Percentiles rank a stretch among this genome's conserved stretches.
phyloP scores from a whole-genome alignment of 2,797 vertebrate species.

The Sebastes kiyomatsui region DNA sequence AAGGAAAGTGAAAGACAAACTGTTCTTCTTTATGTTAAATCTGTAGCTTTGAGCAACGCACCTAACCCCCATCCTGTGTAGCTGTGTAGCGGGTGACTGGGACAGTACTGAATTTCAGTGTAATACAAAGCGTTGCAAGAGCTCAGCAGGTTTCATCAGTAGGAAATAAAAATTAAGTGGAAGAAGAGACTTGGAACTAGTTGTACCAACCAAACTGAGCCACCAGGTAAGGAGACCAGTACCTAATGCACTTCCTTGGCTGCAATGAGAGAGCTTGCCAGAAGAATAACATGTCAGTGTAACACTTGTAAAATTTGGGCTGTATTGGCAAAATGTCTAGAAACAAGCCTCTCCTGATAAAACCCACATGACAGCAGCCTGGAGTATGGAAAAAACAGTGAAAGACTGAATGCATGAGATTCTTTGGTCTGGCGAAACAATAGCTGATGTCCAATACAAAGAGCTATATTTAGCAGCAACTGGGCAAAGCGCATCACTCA shows the following conservation, averaged over 20 bases:
- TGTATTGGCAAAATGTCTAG: neutral
- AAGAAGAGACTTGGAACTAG: neutral
- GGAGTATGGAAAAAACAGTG: conserved; percentile 2
- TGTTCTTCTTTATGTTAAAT: neutral
- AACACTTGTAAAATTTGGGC: neutral
- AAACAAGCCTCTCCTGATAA: conserved; percentile 29
- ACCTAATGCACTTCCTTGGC: neutral
- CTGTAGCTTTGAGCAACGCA: neutral
- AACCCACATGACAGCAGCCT: conserved; percentile 35
- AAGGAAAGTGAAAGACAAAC: neutral
- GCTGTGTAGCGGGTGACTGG: neutral
- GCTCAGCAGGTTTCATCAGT: neutral
- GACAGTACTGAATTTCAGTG: neutral
- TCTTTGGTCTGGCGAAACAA: conserved; percentile 40
- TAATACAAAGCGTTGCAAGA: neutral
- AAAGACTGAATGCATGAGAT: conserved; percentile 2
- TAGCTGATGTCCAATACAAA: conserved; percentile 39
- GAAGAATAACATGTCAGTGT: conserved; percentile 3
- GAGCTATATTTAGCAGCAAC: conserved; percentile 56
- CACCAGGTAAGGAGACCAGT: neutral
- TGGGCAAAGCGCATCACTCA: conserved; percentile 23
- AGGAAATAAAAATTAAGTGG: neutral
- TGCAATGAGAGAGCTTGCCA: neutral
- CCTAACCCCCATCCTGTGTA: neutral
- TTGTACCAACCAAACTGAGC: neutral